phyloP scores from a whole-genome alignment of 2,797 vertebrate species.

The Kryptolebias ocellatus region DNA sequence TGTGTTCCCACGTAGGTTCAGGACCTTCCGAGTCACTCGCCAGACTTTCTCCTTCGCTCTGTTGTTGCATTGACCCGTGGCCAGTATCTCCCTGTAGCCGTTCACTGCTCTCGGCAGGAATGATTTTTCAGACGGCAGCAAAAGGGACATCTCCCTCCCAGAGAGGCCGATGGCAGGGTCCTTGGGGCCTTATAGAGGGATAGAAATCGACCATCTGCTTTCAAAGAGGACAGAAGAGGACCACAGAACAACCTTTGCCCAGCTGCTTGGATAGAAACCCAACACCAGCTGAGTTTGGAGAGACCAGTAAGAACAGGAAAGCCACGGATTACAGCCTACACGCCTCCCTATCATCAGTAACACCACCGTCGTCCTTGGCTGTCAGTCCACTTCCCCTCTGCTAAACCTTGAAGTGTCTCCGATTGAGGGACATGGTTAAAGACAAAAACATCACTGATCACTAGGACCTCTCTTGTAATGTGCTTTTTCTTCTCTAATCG shows the following conservation, averaged over 20 bases:
- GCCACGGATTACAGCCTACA: conserved; percentile 69
- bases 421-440: conserved; percentile 20
- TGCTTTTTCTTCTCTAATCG: conserved; percentile 13
- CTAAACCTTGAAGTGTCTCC: conserved; percentile 22
- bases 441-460: conserved; percentile 23
- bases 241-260: conserved; percentile 55
- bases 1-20: conserved; percentile 52
- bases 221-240: conserved; percentile 70
- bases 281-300: conserved; percentile 66
- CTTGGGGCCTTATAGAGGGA: conserved; percentile 64
- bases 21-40: conserved; percentile 46
- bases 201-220: conserved; percentile 70
- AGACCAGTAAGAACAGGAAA: conserved; percentile 67
- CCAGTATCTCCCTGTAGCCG: conserved; percentile 33
- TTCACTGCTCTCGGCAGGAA: conserved; percentile 50
- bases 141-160: conserved; percentile 26
- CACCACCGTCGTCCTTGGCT: conserved; percentile 42
- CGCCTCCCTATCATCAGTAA: conserved; percentile 60
- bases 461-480: conserved; percentile 5
- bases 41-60: conserved; percentile 44
- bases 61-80: conserved; percentile 52
- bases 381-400: conserved; percentile 20
- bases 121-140: conserved; percentile 31
- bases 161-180: conserved; percentile 45
- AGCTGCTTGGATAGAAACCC: conserved; percentile 76